Conservation (phyloP, 2,797 vertebrate species). For the Antennarius maculatus region DNA sequence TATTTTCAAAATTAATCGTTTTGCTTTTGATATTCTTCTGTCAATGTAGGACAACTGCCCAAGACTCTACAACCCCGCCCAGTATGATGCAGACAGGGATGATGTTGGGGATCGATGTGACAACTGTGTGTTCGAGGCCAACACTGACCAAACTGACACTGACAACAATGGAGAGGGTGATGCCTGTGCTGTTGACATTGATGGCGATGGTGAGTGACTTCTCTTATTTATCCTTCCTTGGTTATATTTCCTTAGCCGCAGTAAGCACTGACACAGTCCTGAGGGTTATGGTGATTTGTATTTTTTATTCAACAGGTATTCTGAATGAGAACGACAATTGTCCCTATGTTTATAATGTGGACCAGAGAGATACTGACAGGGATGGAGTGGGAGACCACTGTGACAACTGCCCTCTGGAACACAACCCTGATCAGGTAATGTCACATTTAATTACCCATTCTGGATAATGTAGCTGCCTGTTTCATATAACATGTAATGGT, state of each 20-base stretch:
- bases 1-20: slow-evolving; percentile 27
- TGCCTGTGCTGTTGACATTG: slow-evolving; percentile 95
- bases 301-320: slow-evolving; percentile 83
- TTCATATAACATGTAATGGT: slow-evolving; percentile 14
- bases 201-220: slow-evolving; percentile 91
- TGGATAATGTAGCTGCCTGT: slow-evolving; percentile 8
- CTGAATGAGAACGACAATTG: slow-evolving; percentile 97
- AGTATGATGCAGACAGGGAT: slow-evolving; percentile 95
- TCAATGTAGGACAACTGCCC: slow-evolving; percentile 93
- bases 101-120: slow-evolving; percentile 96
- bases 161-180: slow-evolving; percentile 98
- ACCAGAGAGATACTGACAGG: slow-evolving; percentile 94
- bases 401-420: slow-evolving; percentile 97
- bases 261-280: neutral
- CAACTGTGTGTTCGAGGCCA: slow-evolving; percentile 96
- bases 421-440: slow-evolving; percentile 97
- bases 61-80: slow-evolving; percentile 94
- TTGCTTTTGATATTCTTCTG: slow-evolving; percentile 30
- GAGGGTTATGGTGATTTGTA: slow-evolving; percentile 5
- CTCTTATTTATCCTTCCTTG: neutral
- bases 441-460: neutral
- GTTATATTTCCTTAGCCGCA: neutral
- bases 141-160: slow-evolving; percentile 95
- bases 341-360: slow-evolving; percentile 96
- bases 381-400: slow-evolving; percentile 98